Base-by-base conservation (phyloP, 1,140 invertebrate genomes). In the Acromyrmex charruanus region DNA sequence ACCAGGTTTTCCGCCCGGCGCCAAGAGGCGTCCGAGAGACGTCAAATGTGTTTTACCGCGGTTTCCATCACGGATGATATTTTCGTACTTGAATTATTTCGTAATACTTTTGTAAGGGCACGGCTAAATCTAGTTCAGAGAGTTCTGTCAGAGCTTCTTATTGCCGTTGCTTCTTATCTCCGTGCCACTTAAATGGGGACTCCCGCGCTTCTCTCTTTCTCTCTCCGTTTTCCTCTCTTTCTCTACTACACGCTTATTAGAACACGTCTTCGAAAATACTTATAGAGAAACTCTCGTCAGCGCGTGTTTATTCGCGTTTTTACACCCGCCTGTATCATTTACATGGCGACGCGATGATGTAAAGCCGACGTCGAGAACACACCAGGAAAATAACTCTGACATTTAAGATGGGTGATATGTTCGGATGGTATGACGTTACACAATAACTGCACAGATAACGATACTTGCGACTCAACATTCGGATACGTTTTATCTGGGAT, bases 111-210 rank as follows among this genome's bases (percentile, higher is more conserved):
- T 81, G 53, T 58, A 71, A 71, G 65, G 66, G 35, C 79, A 49
- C 16, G 21, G 49, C 65, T 81, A 81, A 81, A 81, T 71, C 31
- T 71, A 81, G 79, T 55, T 72, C 71, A 58, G 35, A 74, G 21
- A 85, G 49, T 63, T 85, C 35, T 77, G 71, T 85, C 71, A 85
- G 39, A 44, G 81, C 18, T 77, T 85, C 81, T 85, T 85, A 77
- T 77, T 85, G 81, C 81, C 44, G 49, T 85, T 85, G 81, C 71
- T n/a, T n/a, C n/a, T n/a, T n/a, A n/a, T n/a, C 72, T 25, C 18
- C 2, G 14, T 55, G 81, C 81, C 81, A 85, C 16, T 10, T 68
- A 28, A 81, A 71, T 81, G 66, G 39, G 66, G 39, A 35, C 66
- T 71, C 51, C 59, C 21, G 49, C 77, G 18, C n/a, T 69, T 69